These are phyloP conservation scores for Saguinus midas DNA, from an alignment of 2,113 vertebrate species.

Conservation along the genomic window DNA sequence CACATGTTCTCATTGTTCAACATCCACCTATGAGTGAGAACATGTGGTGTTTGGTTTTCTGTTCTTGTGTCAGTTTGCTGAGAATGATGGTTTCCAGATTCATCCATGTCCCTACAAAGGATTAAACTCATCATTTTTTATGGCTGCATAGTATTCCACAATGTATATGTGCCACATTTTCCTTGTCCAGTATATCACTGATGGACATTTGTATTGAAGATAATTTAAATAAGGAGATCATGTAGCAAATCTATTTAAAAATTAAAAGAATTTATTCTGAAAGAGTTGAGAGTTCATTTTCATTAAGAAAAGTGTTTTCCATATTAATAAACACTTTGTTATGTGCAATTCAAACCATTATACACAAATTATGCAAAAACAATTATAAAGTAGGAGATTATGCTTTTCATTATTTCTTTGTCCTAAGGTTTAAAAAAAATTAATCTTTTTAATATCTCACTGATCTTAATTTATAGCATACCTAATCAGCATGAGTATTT, in stretches of 20 bases:
- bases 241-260: constrained; percentile 75
- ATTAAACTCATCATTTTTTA: too few relatives aligned
- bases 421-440: not conserved
- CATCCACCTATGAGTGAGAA: too few relatives aligned
- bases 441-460: not conserved
- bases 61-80: too few relatives aligned
- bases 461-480: not conserved
- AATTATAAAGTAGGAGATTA: not conserved
- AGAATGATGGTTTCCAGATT: too few relatives aligned
- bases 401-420: not conserved
- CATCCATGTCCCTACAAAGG: too few relatives aligned
- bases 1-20: too few relatives aligned
- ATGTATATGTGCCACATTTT: too few relatives aligned
- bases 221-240: constrained; percentile 80
- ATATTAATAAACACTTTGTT: constrained; percentile 61
- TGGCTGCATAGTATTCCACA: too few relatives aligned
- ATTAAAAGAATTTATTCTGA: constrained; percentile 73
- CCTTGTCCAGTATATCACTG: too few relatives aligned
- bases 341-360: constrained; percentile 45
- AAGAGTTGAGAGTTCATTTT: constrained; percentile 72
- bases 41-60: too few relatives aligned
- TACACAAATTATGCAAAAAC: not conserved
- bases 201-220: not conserved
- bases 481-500: not conserved
- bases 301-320: constrained; percentile 64